Percentiles rank a stretch among this genome's conserved stretches.
Evolutionary conservation across 2,113 vertebrate genomes (phyloP).

Genomic region (Cynopterus brachyotis): DNA sequence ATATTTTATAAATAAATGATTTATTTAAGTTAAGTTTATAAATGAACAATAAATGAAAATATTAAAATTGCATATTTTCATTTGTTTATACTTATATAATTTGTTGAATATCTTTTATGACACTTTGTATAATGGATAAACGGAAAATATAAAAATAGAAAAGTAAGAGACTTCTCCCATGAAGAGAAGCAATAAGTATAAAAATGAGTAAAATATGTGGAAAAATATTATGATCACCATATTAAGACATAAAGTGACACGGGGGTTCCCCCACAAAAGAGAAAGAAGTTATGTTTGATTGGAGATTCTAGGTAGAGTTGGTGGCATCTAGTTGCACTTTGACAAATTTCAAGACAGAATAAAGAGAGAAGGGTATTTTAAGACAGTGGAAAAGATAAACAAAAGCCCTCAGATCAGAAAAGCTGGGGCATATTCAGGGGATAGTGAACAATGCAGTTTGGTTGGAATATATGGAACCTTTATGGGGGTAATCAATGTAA

Average conservation of each 20-base stretch:
- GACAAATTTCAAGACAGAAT: background rate
- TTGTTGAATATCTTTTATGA: background rate
- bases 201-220: background rate
- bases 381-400: background rate
- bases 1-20: constrained; percentile 44
- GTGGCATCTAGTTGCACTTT: background rate
- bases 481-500: background rate
- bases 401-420: background rate
- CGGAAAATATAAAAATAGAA: background rate
- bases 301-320: background rate
- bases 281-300: background rate
- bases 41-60: background rate
- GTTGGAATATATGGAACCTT: background rate
- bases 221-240: background rate
- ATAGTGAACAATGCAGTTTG: background rate
- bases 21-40: constrained; percentile 2
- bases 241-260: background rate
- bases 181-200: background rate
- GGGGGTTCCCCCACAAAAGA: background rate
- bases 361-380: background rate
- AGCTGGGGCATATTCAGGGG: background rate
- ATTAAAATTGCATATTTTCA: background rate
- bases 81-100: background rate
- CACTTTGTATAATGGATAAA: background rate
- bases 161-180: background rate